phyloP scores from a whole-genome alignment of 2,797 vertebrate species.

The Notamacropus eugenii region DNA sequence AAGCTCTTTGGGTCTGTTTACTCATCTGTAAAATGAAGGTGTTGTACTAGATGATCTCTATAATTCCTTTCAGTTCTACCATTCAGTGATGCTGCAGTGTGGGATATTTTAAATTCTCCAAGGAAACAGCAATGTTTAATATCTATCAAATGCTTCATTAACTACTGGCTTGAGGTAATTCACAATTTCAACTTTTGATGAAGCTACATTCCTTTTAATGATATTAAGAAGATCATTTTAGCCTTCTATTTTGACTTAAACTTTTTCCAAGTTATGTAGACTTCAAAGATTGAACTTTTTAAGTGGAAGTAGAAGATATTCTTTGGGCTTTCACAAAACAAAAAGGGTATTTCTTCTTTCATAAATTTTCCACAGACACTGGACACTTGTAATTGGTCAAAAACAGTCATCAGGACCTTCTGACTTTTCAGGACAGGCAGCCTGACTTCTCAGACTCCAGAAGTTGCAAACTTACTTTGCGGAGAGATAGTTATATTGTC shows the following conservation, averaged over 20 bases:
- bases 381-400: slow-evolving; percentile 28
- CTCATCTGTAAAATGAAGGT: background rate
- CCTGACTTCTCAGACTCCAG: background rate
- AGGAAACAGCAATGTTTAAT: background rate
- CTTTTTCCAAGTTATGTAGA: background rate
- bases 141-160: background rate
- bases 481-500: background rate
- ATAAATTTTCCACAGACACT: slow-evolving; percentile 1
- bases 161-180: background rate
- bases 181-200: background rate
- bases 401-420: background rate
- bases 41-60: background rate
- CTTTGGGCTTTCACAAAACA: slow-evolving; percentile 16
- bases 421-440: background rate
- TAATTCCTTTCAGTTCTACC: background rate
- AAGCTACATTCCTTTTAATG: background rate
- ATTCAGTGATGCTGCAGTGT: background rate
- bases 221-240: slow-evolving; percentile 44
- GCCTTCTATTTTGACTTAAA: slow-evolving; percentile 36
- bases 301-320: background rate
- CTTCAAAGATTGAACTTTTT: slow-evolving; percentile 2
- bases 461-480: background rate
- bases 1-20: background rate
- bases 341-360: slow-evolving; percentile 35
- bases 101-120: background rate